Evolutionary conservation across 1,140 invertebrate genomes (phyloP).

Genomic region (Drosophila pallidifrons): DNA sequence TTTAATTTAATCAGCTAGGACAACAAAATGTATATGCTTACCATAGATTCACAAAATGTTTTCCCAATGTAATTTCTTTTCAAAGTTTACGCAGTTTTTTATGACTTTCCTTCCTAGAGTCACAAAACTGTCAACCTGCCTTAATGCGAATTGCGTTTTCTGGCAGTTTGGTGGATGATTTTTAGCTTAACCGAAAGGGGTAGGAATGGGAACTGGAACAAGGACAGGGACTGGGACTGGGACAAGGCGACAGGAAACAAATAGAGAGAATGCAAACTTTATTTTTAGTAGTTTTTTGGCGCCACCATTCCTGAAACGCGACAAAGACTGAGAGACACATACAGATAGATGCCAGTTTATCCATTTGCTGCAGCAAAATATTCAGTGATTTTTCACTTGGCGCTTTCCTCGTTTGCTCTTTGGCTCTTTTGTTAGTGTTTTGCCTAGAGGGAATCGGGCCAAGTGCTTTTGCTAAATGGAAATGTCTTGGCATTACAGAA

Average conservation of each 20-base stretch:
- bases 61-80: neutral
- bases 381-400: slow-evolving; percentile 51
- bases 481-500: slow-evolving; percentile 64
- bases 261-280: slow-evolving; percentile 81
- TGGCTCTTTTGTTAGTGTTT: slow-evolving; percentile 15
- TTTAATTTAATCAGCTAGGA: too few species aligned
- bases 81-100: neutral
- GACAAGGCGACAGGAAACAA: slow-evolving; percentile 71
- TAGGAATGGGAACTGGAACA: neutral
- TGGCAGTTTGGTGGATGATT: slow-evolving; percentile 37
- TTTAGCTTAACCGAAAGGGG: slow-evolving; percentile 14
- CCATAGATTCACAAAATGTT: neutral
- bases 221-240: slow-evolving; percentile 18
- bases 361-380: slow-evolving; percentile 24
- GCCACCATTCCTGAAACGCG: slow-evolving; percentile 66
- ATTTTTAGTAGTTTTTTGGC: slow-evolving; percentile 82
- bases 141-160: slow-evolving; percentile 45
- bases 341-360: slow-evolving; percentile 30
- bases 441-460: neutral
- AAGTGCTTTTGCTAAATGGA: slow-evolving; percentile 55
- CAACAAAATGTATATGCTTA: too few species aligned
- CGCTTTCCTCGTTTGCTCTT: slow-evolving; percentile 22
- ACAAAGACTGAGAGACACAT: slow-evolving; percentile 17
- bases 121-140: slow-evolving; percentile 51
- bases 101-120: slow-evolving; percentile 8